Evolutionary conservation across 2,797 vertebrate genomes (phyloP).

Genomic region (Hippoglossus hippoglossus): DNA sequence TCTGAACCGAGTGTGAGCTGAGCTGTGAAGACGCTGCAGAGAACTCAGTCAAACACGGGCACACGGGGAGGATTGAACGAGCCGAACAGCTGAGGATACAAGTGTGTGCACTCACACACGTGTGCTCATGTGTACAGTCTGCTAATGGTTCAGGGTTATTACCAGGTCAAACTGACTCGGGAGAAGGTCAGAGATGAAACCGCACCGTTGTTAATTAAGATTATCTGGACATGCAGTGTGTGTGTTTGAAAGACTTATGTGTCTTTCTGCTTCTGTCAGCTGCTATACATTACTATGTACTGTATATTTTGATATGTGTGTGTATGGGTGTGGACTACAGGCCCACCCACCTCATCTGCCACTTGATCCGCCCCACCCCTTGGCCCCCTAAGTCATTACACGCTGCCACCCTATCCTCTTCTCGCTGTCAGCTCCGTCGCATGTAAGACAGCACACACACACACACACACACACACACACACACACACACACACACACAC

Average conservation of each 20-base stretch:
- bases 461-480: constrained; percentile 24
- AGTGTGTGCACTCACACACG: constrained; percentile 5
- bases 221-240: constrained; percentile 13
- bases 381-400: constrained; percentile 69
- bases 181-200: constrained; percentile 41
- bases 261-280: constrained; percentile 19
- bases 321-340: constrained; percentile 15
- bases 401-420: constrained; percentile 58
- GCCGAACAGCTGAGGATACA: constrained; percentile 70
- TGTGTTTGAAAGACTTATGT: constrained; percentile 4
- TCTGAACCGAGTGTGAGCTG: no score
- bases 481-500: constrained; percentile 12
- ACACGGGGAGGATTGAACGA: constrained; percentile 58
- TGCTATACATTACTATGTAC: constrained; percentile 17
- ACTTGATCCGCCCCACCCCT: constrained; percentile 70
- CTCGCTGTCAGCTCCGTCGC: constrained; percentile 41
- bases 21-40: constrained; percentile 3
- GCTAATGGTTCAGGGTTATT: constrained; percentile 64
- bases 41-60: constrained; percentile 50
- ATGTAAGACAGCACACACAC: constrained; percentile 16
- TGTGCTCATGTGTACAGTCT: constrained; percentile 21
- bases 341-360: constrained; percentile 65
- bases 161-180: constrained; percentile 63
- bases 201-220: constrained; percentile 25
- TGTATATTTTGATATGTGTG: constrained; percentile 18